Evolutionary conservation across 2,888 invertebrate genomes (phyloP).

Genomic region (Ypsolopha scabrella): DNA sequence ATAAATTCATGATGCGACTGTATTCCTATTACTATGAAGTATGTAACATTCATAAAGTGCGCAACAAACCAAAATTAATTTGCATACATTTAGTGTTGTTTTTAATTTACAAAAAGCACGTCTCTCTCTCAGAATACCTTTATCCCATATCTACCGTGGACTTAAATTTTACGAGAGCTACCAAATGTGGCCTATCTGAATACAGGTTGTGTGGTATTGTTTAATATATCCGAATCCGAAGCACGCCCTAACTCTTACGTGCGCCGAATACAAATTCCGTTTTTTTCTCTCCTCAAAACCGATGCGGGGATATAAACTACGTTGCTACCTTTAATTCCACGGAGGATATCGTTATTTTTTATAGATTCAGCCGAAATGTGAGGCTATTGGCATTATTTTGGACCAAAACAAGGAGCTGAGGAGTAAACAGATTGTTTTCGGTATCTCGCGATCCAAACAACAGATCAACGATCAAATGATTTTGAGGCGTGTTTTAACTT

Average conservation of each 20-base stretch:
- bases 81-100: too few species aligned
- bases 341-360: slow-evolving; percentile 2
- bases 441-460: not conserved
- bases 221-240: slow-evolving; percentile 50
- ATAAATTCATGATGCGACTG: too few species aligned
- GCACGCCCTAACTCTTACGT: slow-evolving; percentile 44
- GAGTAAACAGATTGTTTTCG: not conserved
- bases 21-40: too few species aligned
- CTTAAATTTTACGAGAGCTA: not conserved
- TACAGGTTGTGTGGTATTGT: slow-evolving; percentile 30
- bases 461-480: too few species aligned
- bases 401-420: not conserved
- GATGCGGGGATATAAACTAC: not conserved
- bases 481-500: too few species aligned
- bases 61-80: too few species aligned
- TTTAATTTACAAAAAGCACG: too few species aligned
- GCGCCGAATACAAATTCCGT: slow-evolving; percentile 38
- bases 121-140: too few species aligned
- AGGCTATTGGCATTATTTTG: not conserved
- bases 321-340: not conserved
- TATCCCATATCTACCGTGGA: not conserved
- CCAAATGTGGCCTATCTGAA: not conserved
- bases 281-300: not conserved
- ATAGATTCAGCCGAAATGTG: not conserved
- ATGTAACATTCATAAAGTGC: too few species aligned